A percentile compares a stretch with the other conserved stretches of the same genome.
Conservation (phyloP, 1,140 invertebrate species). For the Drosophila mojavensis region DNA sequence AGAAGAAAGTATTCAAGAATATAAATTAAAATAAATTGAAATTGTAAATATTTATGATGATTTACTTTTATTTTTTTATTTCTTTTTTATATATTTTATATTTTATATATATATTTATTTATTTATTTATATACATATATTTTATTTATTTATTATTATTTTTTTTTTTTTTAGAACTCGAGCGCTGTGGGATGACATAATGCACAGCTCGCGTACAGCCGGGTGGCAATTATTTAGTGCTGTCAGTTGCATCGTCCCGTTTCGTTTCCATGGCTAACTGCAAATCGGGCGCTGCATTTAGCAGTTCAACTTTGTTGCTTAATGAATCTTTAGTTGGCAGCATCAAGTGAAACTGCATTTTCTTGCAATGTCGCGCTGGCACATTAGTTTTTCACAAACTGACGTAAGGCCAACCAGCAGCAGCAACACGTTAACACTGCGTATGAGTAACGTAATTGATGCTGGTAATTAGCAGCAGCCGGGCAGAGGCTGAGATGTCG, state of each 20-base stretch:
- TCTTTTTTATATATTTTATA: no score
- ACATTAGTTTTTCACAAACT: constrained; percentile 68
- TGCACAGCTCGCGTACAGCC: constrained; percentile 25
- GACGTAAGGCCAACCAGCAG: constrained; percentile 60
- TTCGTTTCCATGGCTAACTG: constrained; percentile 67
- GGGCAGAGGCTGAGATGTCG: background rate
- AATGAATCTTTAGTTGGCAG: constrained; percentile 73
- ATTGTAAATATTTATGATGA: background rate
- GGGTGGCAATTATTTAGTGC: constrained; percentile 4
- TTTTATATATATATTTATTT: no score
- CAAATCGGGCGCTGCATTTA: constrained; percentile 47
- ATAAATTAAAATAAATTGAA: constrained; percentile 1
- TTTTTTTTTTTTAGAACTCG: constrained; percentile 17
- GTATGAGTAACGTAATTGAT: constrained; percentile 78
- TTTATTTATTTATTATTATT: background rate
- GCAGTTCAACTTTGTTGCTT: constrained; percentile 18
- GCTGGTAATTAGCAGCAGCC: constrained; percentile 56
- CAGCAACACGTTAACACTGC: constrained; percentile 47
- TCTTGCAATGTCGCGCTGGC: constrained; percentile 72
- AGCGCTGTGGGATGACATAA: constrained; percentile 33
- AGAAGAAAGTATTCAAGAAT: background rate
- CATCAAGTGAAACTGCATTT: constrained; percentile 80
- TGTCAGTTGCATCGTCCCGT: constrained; percentile 56
- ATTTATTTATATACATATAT: no score
- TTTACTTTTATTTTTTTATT: background rate